Evolutionary conservation across 1,140 invertebrate genomes (phyloP).

Genomic region (Chelonus insularis): DNA sequence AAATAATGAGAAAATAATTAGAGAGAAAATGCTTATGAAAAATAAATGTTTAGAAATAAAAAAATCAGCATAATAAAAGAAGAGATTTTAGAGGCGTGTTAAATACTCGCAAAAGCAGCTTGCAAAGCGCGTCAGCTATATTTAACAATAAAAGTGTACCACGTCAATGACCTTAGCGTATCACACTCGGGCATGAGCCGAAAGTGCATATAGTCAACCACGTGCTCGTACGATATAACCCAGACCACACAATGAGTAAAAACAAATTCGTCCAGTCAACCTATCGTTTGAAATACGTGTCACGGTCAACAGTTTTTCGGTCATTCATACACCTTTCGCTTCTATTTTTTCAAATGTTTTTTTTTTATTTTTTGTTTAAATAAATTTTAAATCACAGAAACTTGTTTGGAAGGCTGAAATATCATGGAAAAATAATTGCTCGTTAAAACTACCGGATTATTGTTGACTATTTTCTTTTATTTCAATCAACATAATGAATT

Average conservation of each 20-base stretch:
- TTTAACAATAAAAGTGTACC: constrained; percentile 59
- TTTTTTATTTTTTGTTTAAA: not conserved
- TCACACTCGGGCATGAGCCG: constrained; percentile 29
- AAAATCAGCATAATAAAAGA: constrained; percentile 19
- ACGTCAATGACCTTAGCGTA: constrained; percentile 57
- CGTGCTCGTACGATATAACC: constrained; percentile 18
- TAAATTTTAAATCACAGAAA: too few species aligned
- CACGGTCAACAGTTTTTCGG: constrained; percentile 27
- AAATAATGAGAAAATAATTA: not conserved
- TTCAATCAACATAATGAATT: too few species aligned
- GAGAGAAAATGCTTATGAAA: not conserved
- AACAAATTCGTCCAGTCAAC: constrained; percentile 13
- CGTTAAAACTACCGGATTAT: too few species aligned
- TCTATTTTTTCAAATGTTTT: constrained; percentile 10
- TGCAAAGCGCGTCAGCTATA: constrained; percentile 39
- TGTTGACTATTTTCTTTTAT: too few species aligned
- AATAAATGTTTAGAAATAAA: not conserved
- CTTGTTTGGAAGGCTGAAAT: too few species aligned
- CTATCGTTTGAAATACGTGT: constrained; percentile 23
- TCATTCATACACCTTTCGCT: not conserved
- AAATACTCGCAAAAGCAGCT: constrained; percentile 35
- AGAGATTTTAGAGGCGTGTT: constrained; percentile 31
- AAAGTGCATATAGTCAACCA: constrained; percentile 23
- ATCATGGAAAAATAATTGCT: too few species aligned
- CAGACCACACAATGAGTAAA: constrained; percentile 14